Evolutionary conservation across 2,888 invertebrate genomes (phyloP).

Genomic region (Leucophora obtusa): DNA sequence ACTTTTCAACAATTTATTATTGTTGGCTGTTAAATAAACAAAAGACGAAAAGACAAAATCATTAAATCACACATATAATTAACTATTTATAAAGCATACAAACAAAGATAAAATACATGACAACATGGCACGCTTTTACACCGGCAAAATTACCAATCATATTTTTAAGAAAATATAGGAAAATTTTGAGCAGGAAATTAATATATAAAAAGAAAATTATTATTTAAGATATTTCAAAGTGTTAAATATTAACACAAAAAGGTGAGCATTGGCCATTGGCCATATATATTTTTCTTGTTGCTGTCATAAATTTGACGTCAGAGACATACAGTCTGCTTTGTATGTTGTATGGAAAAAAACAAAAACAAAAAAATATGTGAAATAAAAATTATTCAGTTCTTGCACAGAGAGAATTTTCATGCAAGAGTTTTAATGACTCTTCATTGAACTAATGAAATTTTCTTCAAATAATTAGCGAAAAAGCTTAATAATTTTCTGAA

Average conservation of each 20-base stretch:
- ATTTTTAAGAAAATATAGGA: slow-evolving; percentile 5
- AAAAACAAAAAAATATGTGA: neutral
- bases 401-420: no score
- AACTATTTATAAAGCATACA: slow-evolving; percentile 25
- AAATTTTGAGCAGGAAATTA: slow-evolving; percentile 34
- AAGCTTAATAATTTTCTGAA: no score
- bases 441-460: no score
- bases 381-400: no score
- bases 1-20: slow-evolving; percentile 12
- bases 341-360: neutral
- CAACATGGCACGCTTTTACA: slow-evolving; percentile 59
- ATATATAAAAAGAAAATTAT: slow-evolving; percentile 10
- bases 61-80: slow-evolving; percentile 47
- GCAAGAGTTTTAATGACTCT: no score
- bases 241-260: neutral
- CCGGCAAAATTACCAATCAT: slow-evolving; percentile 15
- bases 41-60: slow-evolving; percentile 1
- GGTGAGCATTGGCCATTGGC: neutral
- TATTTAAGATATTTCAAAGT: slow-evolving; percentile 6
- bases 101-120: slow-evolving; percentile 29
- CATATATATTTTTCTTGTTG: neutral
- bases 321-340: slow-evolving; percentile 42
- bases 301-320: slow-evolving; percentile 15
- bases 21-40: neutral
- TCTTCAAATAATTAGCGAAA: no score